Conservation (phyloP, 2,113 vertebrate genomes). For the Lamprotornis superbus region DNA sequence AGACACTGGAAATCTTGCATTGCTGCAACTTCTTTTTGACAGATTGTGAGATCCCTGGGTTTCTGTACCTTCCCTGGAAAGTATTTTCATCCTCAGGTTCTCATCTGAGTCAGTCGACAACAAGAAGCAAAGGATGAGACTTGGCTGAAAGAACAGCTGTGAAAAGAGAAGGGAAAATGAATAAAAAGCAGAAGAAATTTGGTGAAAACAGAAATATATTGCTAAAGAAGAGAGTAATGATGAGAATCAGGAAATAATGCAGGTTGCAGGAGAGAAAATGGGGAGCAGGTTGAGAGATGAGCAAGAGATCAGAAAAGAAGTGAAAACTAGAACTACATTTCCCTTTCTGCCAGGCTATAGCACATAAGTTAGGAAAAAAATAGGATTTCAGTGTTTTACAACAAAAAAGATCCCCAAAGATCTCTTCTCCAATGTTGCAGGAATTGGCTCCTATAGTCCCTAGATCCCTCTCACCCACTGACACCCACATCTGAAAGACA, state of each 20-base stretch:
- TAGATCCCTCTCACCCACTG: not conserved
- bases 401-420: not conserved
- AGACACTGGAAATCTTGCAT: constrained; percentile 27
- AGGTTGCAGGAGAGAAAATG: not conserved
- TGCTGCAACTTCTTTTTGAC: not conserved
- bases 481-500: not conserved
- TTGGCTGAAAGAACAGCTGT: not conserved
- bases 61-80: not conserved
- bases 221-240: not conserved
- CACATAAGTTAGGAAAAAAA: not conserved
- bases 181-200: not conserved
- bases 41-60: not conserved
- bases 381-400: not conserved
- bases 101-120: not conserved
- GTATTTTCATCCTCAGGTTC: not conserved
- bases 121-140: not conserved
- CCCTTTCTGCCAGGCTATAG: not conserved
- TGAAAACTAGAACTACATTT: not conserved
- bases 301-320: not conserved
- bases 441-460: not conserved
- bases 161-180: not conserved
- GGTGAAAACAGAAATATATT: not conserved
- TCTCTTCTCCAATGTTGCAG: not conserved
- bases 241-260: not conserved
- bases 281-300: not conserved